Percentiles rank a stretch among this genome's conserved stretches.
phyloP scores from a whole-genome alignment of 2,797 vertebrate genomes.

The Oreochromis mossambicus region DNA sequence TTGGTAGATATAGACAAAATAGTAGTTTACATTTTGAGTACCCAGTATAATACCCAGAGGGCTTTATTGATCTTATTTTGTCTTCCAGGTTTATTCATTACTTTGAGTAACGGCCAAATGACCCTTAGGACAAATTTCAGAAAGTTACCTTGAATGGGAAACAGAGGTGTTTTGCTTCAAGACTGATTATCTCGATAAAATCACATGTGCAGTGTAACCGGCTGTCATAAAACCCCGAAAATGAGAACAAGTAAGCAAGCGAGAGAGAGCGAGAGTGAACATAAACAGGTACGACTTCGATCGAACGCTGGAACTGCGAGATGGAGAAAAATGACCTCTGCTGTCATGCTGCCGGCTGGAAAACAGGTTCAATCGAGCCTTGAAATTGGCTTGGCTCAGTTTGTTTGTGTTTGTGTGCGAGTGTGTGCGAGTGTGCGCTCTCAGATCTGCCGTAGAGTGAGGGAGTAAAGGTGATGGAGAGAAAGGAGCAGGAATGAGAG shows the following conservation, averaged over 20 bases:
- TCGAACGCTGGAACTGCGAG: conserved; percentile 8
- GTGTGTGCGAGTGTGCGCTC: neutral
- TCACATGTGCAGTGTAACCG: neutral
- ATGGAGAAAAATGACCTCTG: conserved; percentile 37
- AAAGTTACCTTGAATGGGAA: neutral
- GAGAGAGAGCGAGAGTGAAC: neutral
- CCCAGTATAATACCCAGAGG: neutral
- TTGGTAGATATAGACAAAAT: conserved; percentile 30
- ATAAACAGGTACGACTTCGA: conserved; percentile 20
- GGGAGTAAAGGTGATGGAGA: conserved; percentile 29
- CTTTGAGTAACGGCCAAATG: neutral
- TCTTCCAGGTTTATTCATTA: neutral
- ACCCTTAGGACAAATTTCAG: neutral
- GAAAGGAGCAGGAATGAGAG: conserved; percentile 7
- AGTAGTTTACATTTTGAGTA: conserved; percentile 31
- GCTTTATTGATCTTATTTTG: neutral
- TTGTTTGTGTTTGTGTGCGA: conserved; percentile 21
- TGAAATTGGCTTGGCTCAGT: conserved; percentile 46
- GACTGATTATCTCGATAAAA: neutral
- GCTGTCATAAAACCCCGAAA: neutral
- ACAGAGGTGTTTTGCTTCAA: neutral
- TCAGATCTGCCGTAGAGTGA: conserved; percentile 24
- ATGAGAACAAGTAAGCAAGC: neutral
- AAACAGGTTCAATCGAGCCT: conserved; percentile 51
- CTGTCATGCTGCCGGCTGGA: conserved; percentile 28